These are phyloP conservation scores for Crotalus adamanteus DNA, from an alignment of 2,797 vertebrate species.

Conservation along the genomic window DNA sequence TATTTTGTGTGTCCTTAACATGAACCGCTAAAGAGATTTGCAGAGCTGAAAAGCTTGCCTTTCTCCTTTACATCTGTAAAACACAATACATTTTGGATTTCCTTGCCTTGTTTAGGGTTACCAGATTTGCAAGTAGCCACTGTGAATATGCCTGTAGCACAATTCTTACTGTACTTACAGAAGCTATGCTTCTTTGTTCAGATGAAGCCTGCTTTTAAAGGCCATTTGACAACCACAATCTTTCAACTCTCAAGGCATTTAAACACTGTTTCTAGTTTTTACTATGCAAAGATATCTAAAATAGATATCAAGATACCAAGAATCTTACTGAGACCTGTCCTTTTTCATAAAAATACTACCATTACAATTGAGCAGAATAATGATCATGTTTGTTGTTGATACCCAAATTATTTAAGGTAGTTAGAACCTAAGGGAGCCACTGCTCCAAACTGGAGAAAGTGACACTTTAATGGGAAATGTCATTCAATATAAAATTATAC, in stretches of 20 bases:
- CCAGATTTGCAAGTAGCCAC: background rate
- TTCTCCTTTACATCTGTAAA: background rate
- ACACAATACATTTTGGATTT: background rate
- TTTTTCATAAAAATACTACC: background rate
- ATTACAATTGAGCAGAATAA: background rate
- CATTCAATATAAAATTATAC: background rate
- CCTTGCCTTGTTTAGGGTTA: background rate
- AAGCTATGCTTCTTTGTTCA: background rate
- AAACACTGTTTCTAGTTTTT: background rate
- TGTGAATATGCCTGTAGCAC: background rate
- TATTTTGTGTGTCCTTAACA: background rate
- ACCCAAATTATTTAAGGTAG: background rate
- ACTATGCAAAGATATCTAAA: background rate
- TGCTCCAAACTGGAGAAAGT: background rate
- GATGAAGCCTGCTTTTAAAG: background rate
- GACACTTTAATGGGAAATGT: background rate
- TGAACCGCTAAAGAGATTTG: background rate
- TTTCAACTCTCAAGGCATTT: background rate
- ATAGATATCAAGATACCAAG: background rate
- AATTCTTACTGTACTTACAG: background rate
- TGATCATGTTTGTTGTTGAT: background rate
- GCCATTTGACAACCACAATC: background rate
- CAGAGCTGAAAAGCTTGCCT: background rate
- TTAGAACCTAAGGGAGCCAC: background rate
- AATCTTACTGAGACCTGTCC: background rate